phyloP scores from a whole-genome alignment of 1,140 invertebrate genomes.

The Tachypleus tridentatus region DNA sequence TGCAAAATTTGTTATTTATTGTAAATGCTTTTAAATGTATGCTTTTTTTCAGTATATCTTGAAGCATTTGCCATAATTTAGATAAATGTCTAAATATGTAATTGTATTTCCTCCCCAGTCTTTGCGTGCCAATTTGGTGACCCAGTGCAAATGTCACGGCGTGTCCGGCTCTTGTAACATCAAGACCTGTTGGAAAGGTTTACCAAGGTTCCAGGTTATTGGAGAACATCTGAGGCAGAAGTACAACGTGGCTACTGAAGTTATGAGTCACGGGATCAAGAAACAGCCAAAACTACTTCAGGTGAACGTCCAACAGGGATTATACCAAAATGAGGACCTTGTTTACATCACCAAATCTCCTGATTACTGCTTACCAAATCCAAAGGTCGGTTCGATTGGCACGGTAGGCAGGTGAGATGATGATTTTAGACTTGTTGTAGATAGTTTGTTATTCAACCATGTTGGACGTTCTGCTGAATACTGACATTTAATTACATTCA shows the following conservation, averaged over 20 bases:
- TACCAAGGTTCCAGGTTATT: constrained; percentile 40
- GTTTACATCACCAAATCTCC: constrained; percentile 41
- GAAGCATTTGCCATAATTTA: too few species aligned
- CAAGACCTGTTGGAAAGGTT: constrained; percentile 50
- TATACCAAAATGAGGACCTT: constrained; percentile 32
- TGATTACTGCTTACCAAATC: constrained; percentile 20
- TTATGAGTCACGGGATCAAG: constrained; percentile 13
- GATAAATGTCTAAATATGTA: too few species aligned
- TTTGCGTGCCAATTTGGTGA: constrained; percentile 35
- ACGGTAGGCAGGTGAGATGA: constrained; percentile 44
- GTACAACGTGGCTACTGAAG: constrained; percentile 31
- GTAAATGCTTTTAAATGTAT: too few species aligned
- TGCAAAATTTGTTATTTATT: too few species aligned
- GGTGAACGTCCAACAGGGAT: constrained; percentile 21
- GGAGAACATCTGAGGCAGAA: constrained; percentile 31
- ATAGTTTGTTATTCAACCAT: too few species aligned
- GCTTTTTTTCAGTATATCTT: too few species aligned
- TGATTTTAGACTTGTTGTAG: too few species aligned
- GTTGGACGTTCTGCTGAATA: too few species aligned
- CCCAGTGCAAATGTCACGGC: constrained; percentile 54
- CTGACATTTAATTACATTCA: too few species aligned
- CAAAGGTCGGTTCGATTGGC: constrained; percentile 45
- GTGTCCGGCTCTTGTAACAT: constrained; percentile 53
- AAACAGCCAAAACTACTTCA: constrained; percentile 15
- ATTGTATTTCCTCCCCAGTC: constrained; percentile 18